Evolutionary conservation across 2,797 vertebrate species (phyloP).

Genomic region (Parotocinclus haroldoi): DNA sequence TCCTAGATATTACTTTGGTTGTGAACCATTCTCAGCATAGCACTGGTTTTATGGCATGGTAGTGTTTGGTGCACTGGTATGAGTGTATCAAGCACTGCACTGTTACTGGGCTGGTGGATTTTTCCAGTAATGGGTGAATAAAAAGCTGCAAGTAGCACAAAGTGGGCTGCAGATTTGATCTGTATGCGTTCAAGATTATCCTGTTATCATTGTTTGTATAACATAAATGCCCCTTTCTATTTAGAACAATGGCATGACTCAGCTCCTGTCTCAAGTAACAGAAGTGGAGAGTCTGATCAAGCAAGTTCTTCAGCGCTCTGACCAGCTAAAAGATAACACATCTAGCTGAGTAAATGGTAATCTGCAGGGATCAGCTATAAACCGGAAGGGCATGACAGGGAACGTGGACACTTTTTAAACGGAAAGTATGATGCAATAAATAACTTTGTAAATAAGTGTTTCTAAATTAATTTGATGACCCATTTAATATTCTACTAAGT

Average conservation of each 20-base stretch:
- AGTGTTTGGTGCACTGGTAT: no score
- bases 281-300: constrained; percentile 58
- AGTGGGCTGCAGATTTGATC: background rate
- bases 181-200: background rate
- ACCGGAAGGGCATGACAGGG: background rate
- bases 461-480: no score
- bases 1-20: no score
- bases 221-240: background rate
- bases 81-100: no score
- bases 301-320: constrained; percentile 55
- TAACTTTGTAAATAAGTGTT: background rate
- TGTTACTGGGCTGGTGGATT: no score
- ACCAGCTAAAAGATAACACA: constrained; percentile 14
- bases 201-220: background rate
- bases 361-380: background rate
- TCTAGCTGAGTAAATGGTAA: constrained; percentile 21
- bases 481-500: no score
- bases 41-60: no score
- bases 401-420: background rate
- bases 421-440: background rate
- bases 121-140: no score
- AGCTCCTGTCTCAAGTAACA: constrained; percentile 54
- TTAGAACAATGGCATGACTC: constrained; percentile 55
- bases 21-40: no score
- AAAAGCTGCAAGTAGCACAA: no score